phyloP scores from a whole-genome alignment of 2,797 vertebrate genomes.

The Gobio occitaniae region DNA sequence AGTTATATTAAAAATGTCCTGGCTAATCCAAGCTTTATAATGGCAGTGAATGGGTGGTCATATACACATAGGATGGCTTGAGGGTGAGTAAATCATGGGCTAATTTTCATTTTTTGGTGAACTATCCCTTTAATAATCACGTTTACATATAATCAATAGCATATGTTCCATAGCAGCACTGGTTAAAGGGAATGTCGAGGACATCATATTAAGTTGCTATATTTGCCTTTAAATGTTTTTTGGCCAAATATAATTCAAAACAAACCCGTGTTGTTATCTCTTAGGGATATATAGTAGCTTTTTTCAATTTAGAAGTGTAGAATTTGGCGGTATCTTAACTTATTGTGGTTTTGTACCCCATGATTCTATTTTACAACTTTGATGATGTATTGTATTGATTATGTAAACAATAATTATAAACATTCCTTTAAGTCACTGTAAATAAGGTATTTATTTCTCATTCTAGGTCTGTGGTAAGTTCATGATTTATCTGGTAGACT shows the following conservation, averaged over 20 bases:
- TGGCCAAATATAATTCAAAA: constrained; percentile 37
- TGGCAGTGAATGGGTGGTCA: too few relatives aligned
- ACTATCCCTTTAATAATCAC: not conserved
- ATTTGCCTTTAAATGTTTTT: constrained; percentile 48
- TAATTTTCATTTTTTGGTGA: too few relatives aligned
- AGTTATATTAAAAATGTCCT: too few relatives aligned
- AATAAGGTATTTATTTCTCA: constrained; percentile 72
- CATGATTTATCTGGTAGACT: constrained; percentile 22
- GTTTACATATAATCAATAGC: constrained; percentile 4
- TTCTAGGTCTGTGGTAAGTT: constrained; percentile 16
- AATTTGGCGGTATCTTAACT: constrained; percentile 16
- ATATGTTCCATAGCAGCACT: constrained; percentile 11
- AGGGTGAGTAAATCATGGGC: too few relatives aligned
- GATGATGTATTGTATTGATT: constrained; percentile 9
- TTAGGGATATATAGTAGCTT: constrained; percentile 14
- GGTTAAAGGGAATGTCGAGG: not conserved
- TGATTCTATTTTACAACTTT: constrained; percentile 11
- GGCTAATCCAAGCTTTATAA: too few relatives aligned
- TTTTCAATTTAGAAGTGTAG: constrained; percentile 22
- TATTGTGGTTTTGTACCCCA: constrained; percentile 8
- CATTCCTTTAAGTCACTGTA: constrained; percentile 62
- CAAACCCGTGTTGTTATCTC: not conserved
- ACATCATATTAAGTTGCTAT: constrained; percentile 7
- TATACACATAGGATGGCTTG: too few relatives aligned
- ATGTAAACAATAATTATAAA: constrained; percentile 55